Conservation (phyloP, 2,797 vertebrate genomes). For the Dermochelys coriacea region DNA sequence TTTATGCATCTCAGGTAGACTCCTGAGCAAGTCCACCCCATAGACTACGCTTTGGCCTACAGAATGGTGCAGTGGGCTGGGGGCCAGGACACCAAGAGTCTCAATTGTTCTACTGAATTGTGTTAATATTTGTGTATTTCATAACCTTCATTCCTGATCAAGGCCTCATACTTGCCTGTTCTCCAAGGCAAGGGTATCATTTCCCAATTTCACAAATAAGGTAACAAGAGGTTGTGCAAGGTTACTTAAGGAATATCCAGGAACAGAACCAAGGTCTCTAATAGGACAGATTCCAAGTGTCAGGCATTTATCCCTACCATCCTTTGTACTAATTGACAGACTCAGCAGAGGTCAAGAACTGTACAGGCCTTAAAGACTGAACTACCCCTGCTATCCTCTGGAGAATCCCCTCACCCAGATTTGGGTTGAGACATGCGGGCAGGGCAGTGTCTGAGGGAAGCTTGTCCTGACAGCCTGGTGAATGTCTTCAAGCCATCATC, state of each 20-base stretch:
- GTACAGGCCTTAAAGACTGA: not conserved
- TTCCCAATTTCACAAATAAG: not conserved
- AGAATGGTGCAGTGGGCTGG: not conserved
- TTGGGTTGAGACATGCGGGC: not conserved
- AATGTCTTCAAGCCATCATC: not conserved
- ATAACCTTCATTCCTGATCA: not conserved
- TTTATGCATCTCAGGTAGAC: not conserved
- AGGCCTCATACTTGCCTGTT: not conserved
- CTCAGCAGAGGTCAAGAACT: not conserved
- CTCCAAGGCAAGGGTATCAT: not conserved
- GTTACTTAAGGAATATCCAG: not conserved
- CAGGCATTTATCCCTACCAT: not conserved
- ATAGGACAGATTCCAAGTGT: not conserved
- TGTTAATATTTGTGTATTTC: not conserved
- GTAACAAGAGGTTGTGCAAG: not conserved
- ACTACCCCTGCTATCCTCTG: accelerated
- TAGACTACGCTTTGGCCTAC: not conserved
- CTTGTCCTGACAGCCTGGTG: not conserved
- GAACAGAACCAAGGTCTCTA: not conserved
- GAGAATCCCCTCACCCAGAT: not conserved
- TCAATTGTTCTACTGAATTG: not conserved
- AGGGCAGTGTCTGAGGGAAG: not conserved
- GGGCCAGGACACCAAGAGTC: not conserved
- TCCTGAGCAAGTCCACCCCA: not conserved
- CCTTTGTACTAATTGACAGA: not conserved